Base-by-base conservation (phyloP, 2,113 vertebrate genomes). In the Cebidichthys violaceus region DNA sequence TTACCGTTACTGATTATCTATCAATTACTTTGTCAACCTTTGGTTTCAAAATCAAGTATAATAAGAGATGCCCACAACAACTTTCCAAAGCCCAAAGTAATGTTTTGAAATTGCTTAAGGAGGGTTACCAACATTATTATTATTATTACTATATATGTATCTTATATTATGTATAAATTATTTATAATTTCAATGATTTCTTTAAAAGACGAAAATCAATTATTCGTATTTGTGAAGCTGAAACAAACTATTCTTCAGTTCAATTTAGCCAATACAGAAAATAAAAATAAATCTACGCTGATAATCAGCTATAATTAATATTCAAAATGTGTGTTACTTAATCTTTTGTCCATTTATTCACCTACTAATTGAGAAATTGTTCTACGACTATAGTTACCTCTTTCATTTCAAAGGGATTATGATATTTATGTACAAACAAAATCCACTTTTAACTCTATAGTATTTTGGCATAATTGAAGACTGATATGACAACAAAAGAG, bases 91-190 rank as follows among this genome's bases (percentile, higher is more conserved):
- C 22, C 20, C 15, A 59, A 10, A 35, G 4, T 22, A 17, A 45
- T 10, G 20, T 15, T 55, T 52, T 52, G 20, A 52, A 20, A 47
- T 47, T 47, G 4, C 6, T 20, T 24, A 52, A 1, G 2, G 5
- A 52, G 7, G 6, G 4, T 8, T 47, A 69, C 1, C 4, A 54
- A 62, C 15, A 52, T n/a, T n/a, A n/a, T n/a, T n/a, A n/a, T n/a
- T n/a, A n/a, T n/a, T n/a, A n/a, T n/a, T 17, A n/a, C 55, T 54
- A 10, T 20, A 0, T 11, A 8, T 69, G 5, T 0, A 0, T 33
- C 33, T 33, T 33, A n/a, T 79, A 50, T 15, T 0, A 20, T 50
- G 18, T 22, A 20, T 47, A 50, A 20, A n/a, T 22, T 27, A 20
- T 73, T 54, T 52, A 54, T n/a, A 0, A 24, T 24, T 37, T 37